Evolutionary conservation across 2,888 invertebrate genomes (phyloP).

Genomic region (Dasysyrphus albostriatus): DNA sequence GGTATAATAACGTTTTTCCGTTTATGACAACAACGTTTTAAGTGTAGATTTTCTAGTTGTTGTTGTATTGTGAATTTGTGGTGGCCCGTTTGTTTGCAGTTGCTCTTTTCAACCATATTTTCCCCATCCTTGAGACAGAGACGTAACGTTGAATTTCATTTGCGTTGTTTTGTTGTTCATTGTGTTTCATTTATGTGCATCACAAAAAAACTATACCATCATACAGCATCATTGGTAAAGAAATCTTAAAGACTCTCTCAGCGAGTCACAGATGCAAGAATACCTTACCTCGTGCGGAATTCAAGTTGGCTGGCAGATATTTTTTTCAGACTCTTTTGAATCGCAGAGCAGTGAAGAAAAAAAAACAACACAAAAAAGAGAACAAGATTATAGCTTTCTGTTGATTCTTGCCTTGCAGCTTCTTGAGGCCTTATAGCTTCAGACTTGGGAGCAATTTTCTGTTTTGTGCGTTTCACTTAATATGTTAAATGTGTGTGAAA

Average conservation of each 20-base stretch:
- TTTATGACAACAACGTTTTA: constrained; percentile 67
- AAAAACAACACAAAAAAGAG: constrained; percentile 42
- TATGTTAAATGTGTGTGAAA: constrained; percentile 43
- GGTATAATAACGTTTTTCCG: constrained; percentile 73
- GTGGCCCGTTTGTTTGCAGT: constrained; percentile 61
- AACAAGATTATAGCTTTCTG: constrained; percentile 54
- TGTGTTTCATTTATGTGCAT: constrained; percentile 9
- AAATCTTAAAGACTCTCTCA: constrained; percentile 18
- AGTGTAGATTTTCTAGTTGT: constrained; percentile 56
- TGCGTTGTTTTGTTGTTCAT: constrained; percentile 31
- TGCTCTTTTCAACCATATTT: constrained; percentile 18
- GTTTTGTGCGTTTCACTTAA: constrained; percentile 45
- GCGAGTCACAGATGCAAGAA: constrained; percentile 19
- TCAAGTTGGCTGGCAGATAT: constrained; percentile 24
- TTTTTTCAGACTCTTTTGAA: constrained; percentile 22
- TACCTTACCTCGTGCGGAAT: constrained; percentile 67
- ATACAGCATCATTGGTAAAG: constrained; percentile 1
- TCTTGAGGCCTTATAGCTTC: neutral
- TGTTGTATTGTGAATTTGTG: constrained; percentile 13
- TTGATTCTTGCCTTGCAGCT: constrained; percentile 33
- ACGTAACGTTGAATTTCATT: constrained; percentile 35
- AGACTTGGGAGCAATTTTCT: constrained; percentile 8
- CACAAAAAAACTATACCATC: neutral
- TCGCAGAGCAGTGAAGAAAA: constrained; percentile 23
- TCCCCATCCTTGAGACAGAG: constrained; percentile 9